phyloP scores from a whole-genome alignment of 2,113 vertebrate genomes.

The Leucopsar rothschildi region DNA sequence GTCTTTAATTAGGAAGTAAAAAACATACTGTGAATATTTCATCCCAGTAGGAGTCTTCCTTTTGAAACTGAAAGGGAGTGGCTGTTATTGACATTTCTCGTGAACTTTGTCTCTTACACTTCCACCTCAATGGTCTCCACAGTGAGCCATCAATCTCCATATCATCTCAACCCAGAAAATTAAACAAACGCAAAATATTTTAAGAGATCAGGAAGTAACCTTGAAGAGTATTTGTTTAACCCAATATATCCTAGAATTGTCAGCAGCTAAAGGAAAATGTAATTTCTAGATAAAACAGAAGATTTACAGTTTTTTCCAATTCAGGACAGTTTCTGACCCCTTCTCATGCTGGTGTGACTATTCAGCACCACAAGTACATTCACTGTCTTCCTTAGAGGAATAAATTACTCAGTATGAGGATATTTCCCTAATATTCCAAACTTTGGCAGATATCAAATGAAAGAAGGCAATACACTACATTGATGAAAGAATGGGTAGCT shows the following conservation, averaged over 20 bases:
- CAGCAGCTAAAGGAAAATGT: not conserved
- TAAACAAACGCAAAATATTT: not conserved
- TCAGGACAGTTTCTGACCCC: not conserved
- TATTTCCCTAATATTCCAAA: not conserved
- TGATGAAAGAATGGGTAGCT: not conserved
- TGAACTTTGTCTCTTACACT: not conserved
- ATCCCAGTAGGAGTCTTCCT: not conserved
- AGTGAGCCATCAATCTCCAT: not conserved
- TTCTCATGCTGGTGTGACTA: not conserved
- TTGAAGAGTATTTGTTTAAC: not conserved
- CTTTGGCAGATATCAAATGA: not conserved
- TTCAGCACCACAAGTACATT: not conserved
- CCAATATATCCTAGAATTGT: not conserved
- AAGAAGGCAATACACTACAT: not conserved
- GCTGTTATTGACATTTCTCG: not conserved
- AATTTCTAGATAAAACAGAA: not conserved
- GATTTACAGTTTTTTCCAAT: not conserved
- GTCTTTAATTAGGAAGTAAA: not conserved
- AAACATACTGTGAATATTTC: not conserved
- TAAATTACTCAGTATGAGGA: not conserved
- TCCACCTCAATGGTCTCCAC: not conserved
- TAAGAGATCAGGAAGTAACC: not conserved
- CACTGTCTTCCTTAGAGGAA: not conserved
- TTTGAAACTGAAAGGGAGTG: not conserved
- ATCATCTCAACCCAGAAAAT: not conserved